Evolutionary conservation across 2,888 invertebrate genomes (phyloP).

Genomic region (Ptychoptera contaminata): DNA sequence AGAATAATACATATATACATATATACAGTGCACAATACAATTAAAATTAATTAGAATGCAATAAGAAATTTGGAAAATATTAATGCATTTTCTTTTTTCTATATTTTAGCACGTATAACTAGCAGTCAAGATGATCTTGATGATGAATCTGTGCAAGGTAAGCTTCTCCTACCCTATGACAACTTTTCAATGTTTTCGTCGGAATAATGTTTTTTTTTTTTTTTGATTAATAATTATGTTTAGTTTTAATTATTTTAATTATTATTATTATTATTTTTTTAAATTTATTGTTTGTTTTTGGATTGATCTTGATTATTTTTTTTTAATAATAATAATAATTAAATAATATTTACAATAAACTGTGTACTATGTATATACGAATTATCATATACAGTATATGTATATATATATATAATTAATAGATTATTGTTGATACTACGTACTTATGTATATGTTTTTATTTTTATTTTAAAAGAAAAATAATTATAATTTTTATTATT

Average conservation of each 20-base stretch:
- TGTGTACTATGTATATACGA: too few species aligned
- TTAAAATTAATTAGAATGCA: background rate
- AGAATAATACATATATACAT: background rate
- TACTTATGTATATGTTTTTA: too few species aligned
- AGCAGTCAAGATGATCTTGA: conserved; percentile 74
- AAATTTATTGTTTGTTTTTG: conserved; percentile 5
- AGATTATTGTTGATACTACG: too few species aligned
- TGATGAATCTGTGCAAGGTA: conserved; percentile 32
- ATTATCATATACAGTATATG: too few species aligned
- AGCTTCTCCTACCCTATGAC: conserved; percentile 25
- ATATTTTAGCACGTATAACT: conserved; percentile 55
- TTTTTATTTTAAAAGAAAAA: too few species aligned
- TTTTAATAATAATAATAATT: background rate
- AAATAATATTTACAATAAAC: too few species aligned
- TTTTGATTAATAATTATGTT: conserved; percentile 5
- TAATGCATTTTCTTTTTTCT: conserved; percentile 9
- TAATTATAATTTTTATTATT: too few species aligned
- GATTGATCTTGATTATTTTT: background rate
- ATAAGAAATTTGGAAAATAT: background rate
- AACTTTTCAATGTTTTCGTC: conserved; percentile 31
- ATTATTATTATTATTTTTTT: conserved; percentile 8
- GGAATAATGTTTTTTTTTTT: conserved; percentile 18
- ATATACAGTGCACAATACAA: background rate
- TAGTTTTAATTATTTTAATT: conserved; percentile 5
- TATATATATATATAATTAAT: too few species aligned